phyloP scores from a whole-genome alignment of 2,797 vertebrate genomes.

The Chromis chromis region DNA sequence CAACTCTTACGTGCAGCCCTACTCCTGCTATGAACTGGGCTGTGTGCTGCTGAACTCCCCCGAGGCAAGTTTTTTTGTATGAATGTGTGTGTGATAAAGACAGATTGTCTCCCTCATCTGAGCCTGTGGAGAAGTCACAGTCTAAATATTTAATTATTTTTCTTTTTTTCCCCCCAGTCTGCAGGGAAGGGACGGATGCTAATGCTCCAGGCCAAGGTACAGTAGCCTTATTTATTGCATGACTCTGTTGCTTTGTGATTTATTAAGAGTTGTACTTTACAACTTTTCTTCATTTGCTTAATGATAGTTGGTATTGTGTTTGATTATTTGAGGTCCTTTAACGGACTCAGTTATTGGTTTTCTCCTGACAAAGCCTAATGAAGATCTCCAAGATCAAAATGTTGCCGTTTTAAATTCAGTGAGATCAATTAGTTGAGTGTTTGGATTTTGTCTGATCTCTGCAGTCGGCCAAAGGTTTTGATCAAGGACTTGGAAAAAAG shows the following conservation, averaged over 20 bases:
- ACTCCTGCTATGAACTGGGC: conserved; percentile 96
- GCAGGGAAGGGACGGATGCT: conserved; percentile 90
- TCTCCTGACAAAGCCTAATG: background rate
- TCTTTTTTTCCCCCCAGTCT: conserved; percentile 84
- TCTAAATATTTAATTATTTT: conserved; percentile 39
- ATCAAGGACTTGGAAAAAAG: background rate
- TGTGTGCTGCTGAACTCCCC: conserved; percentile 92
- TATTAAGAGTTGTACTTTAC: background rate
- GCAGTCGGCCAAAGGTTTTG: background rate
- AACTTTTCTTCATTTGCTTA: background rate
- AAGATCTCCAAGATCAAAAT: background rate
- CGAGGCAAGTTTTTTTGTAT: conserved; percentile 83
- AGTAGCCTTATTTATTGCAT: conserved; percentile 7
- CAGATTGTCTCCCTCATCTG: background rate
- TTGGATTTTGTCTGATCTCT: background rate
- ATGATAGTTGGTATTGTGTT: background rate
- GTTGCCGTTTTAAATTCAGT: background rate
- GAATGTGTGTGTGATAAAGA: background rate
- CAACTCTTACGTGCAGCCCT: conserved; percentile 95
- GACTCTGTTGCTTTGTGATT: background rate
- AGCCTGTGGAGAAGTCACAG: conserved; percentile 16
- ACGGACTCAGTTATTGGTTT: background rate
- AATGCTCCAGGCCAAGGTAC: conserved; percentile 97
- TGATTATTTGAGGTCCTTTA: background rate
- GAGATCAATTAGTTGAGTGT: background rate